Evolutionary conservation across 2,113 vertebrate species (phyloP), one percentile per base, ranked within the genome.

Genomic region (Bufo gargarizans): DNA sequence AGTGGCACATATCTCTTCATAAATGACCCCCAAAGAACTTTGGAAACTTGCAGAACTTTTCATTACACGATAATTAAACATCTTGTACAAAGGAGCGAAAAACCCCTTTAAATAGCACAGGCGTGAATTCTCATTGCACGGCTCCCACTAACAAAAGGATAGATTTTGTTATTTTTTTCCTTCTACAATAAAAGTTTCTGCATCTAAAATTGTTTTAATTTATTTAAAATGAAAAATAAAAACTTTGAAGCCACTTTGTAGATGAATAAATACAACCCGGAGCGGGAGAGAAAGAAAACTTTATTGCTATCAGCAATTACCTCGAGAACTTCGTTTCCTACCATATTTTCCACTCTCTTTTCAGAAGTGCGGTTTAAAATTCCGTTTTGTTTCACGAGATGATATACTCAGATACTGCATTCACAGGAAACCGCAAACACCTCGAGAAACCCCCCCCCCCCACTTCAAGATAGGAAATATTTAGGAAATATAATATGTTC

Each of bases 401-500:
- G 87, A 84, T 84, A 87, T 20, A 56, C 9, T 16, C 80, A 33
- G 87, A 88, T 88, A 88, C 72, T 33, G 71, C 16, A 63, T 49
- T 83, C 80, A 83, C 61, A 84, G 87, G 71, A 78, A 78, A 84
- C 47, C 59, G 87, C 72, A 88, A 84, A 84, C 80, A 88, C 80
- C 81, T 77, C 56, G 55, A 49, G 9, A 50, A 33, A 78, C 14
- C 74, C 72, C 17, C 33, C 85, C 58, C 87, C 43, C 61, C 76
- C 47, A 43, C 85, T 76, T 82, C 67, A 82, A 88, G 87, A 88
- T 84, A 88, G 71, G 87, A 67, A 83, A 88, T 84, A 88, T 88
- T 88, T 84, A 84, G 87, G 87, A 88, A 84, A 88, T 88, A 88
- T 88, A 83, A 88, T 88, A 88, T 77, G 87, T 67, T 74, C 72